Conservation (phyloP, 2,113 vertebrate genomes). For the Recurvirostra avosetta region DNA sequence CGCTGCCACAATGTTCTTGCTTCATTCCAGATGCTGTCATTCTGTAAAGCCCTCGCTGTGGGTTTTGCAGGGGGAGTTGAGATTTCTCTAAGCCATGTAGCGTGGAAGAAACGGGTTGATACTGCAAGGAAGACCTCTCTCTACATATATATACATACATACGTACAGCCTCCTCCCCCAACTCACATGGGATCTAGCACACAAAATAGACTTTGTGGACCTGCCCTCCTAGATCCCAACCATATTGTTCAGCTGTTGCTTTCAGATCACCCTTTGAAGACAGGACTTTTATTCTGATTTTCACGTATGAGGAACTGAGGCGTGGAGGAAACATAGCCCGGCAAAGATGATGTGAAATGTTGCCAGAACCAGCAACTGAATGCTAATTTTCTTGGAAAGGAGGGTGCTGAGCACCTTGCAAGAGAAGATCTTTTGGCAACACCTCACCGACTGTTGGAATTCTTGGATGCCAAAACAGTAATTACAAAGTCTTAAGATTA, state of each 20-base stretch:
- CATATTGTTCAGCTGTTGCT: not conserved
- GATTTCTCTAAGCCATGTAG: not conserved
- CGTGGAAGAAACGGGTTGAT: not conserved
- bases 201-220: not conserved
- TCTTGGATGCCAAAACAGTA: slow-evolving; percentile 58
- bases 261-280: not conserved
- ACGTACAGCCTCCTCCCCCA: not conserved
- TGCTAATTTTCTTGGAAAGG: slow-evolving; percentile 58
- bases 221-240: not conserved
- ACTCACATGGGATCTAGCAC: not conserved
- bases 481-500: slow-evolving; percentile 51
- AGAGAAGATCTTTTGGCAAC: slow-evolving; percentile 25
- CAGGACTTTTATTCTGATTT: slow-evolving; percentile 20
- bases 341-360: not conserved
- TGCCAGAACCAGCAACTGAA: slow-evolving; percentile 13
- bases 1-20: not conserved
- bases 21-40: not conserved
- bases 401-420: slow-evolving; percentile 44
- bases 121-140: not conserved
- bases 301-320: not conserved
- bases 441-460: not conserved
- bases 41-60: not conserved
- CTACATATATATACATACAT: too few relatives aligned
- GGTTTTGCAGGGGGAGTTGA: not conserved
- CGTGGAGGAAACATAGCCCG: not conserved